Evolutionary conservation across 2,797 vertebrate genomes (phyloP).

Genomic region (Parauchenoglanis punctatus): DNA sequence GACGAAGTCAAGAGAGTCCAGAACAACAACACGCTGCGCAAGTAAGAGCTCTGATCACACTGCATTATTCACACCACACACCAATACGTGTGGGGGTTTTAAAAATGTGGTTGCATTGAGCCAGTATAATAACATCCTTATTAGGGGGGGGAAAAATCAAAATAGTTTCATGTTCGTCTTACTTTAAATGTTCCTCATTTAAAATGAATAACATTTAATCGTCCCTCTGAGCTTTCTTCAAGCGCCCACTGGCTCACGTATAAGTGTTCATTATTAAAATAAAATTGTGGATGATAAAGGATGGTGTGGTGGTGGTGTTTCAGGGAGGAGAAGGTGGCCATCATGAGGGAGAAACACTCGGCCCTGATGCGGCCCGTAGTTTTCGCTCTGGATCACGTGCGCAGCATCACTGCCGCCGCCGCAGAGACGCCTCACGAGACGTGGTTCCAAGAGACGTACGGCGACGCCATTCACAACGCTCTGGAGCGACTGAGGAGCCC

Average conservation of each 20-base stretch:
- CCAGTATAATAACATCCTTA: background rate
- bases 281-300: no score
- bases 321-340: constrained; percentile 97
- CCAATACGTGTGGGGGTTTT: no score
- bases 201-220: no score
- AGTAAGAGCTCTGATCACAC: constrained; percentile 71
- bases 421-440: constrained; percentile 96
- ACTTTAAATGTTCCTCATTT: no score
- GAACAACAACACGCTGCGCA: constrained; percentile 88
- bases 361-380: constrained; percentile 97
- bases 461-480: constrained; percentile 87
- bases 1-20: constrained; percentile 98
- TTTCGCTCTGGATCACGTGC: constrained; percentile 94
- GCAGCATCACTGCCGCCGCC: constrained; percentile 89
- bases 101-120: no score
- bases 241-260: no score
- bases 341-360: constrained; percentile 97
- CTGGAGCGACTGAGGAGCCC: constrained; percentile 90
- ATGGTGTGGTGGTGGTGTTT: background rate
- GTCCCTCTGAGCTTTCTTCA: no score
- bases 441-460: constrained; percentile 97
- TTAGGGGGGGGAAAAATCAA: background rate
- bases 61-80: background rate
- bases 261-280: no score
- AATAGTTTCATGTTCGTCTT: no score